These are phyloP conservation scores for Allolobophora icterica DNA, from an alignment of 2,888 invertebrate species.

Conservation along the genomic window DNA sequence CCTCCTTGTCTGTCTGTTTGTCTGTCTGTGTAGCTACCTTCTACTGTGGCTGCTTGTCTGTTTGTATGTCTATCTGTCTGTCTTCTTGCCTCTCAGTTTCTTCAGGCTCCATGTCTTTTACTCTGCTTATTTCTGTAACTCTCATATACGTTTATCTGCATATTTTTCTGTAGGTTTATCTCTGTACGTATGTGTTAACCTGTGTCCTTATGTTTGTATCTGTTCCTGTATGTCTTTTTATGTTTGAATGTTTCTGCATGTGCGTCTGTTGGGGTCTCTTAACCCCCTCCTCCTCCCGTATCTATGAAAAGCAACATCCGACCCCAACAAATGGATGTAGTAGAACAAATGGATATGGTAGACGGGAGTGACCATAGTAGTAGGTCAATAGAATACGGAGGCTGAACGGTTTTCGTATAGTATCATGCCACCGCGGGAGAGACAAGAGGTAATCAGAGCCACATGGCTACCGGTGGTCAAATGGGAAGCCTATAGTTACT, in stretches of 20 bases:
- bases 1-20: constrained; percentile 24
- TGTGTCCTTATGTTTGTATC: too few relatives aligned
- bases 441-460: not conserved
- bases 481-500: constrained; percentile 17
- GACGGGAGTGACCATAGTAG: not conserved
- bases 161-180: not conserved
- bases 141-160: not conserved
- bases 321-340: not conserved
- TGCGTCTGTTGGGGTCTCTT: not conserved
- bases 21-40: constrained; percentile 25
- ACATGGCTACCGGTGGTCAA: constrained; percentile 10
- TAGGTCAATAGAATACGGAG: not conserved
- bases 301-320: not conserved
- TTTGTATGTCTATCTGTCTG: not conserved
- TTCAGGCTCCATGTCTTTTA: constrained; percentile 23
- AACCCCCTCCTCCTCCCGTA: not conserved
- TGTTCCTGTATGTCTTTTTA: not conserved
- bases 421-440: not conserved
- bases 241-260: constrained; percentile 1
- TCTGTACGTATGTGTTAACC: too few relatives aligned
- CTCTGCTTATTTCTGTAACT: constrained; percentile 23
- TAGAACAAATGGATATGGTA: not conserved
- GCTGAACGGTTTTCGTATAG: not conserved
- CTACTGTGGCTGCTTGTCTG: not conserved
- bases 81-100: not conserved